Base-by-base conservation (phyloP, 2,113 vertebrate genomes). In the Melanerpes formicivorus region DNA sequence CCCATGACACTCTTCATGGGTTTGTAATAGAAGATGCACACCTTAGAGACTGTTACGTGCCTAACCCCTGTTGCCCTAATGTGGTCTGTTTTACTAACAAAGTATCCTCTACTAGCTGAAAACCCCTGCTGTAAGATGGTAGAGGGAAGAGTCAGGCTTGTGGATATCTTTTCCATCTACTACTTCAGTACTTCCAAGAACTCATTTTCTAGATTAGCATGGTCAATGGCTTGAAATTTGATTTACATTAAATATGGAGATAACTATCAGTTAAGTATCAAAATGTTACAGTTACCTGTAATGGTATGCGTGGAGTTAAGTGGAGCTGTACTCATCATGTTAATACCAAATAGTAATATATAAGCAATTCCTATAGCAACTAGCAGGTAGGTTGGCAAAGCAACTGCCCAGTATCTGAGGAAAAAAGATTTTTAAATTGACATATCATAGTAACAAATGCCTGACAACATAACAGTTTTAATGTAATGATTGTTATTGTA, bases 321-420 rank as follows among this genome's bases (percentile, higher is more conserved):
- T 3, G 99, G 98, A 72, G 98, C 98, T 5, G 99, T 99, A 93
- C 98, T 99, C 97, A 98, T 98, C 98, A 99, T 98, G 90, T 99
- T 99, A 40, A 99, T 90, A 59, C 99, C 99, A 63, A 99, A 99
- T 69, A 99, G 96, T 84, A 99, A 91, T 37, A 99, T 25, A 1
- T 97, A 95, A 65, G 77, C 97, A 19, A 98, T 96, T 13, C 87
- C 95, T 56, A 99, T 3, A 11, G 97, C 88, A 26, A 99, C 99
- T 80, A 99, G 97, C 32, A 99, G 96, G 83, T 99, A 99, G 7
- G 98, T 97, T 17, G 99, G 99, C 72, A 98, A 64, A 5, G 99
- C 99, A 23, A 99, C 97, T 26, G 98, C 98, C 99, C 99, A 99
- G 40, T 99, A 99, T 10, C 99, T 99, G 88, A 21, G 66, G 44